Base-by-base conservation (phyloP, 2,113 vertebrate species). In the Scomber japonicus region DNA sequence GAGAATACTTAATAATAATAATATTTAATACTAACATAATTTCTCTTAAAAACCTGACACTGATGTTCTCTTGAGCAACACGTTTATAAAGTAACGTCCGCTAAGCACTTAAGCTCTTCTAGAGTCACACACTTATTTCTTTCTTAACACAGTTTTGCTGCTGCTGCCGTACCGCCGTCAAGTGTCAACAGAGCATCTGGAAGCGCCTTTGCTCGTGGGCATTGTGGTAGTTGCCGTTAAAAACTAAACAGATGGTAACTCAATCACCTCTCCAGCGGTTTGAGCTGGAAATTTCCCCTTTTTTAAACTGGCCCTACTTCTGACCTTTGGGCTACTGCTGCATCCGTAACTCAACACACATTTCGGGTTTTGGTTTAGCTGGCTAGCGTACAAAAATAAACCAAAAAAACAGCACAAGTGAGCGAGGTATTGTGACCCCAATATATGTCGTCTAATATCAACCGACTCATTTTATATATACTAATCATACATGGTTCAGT, bases 81-180 rank as follows among this genome's bases (percentile, higher is more conserved):
- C 68, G 17, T 70, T 76, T 40, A 7, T 66, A 73, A 31, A 74
- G 68, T 59, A 67, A 68, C 40, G 30, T 45, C 68, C 15, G 73
- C 21, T 71, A 80, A 84, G 57, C 84, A 40, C 59, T 85, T 76
- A 84, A 84, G 71, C 82, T 77, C 75, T 49, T 84, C 61, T 31
- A 27, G 40, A 46, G 40, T 54, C 72, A 70, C 40, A 40, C 31
- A 35, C 31, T 35, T 35, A 5, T 35, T 35, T 35, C 31, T 7
- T 40, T 35, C 40, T 6, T 10, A 10, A n/a, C 31, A 51, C 64
- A 8, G 46, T 49, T 40, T 51, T 15, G 31, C 40, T 7, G 46
- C 35, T 44, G 11, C 31, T 27, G 24, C 24, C 24, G 24, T 3
- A 0, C 5, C 11, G 6, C 40, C 44, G 27, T 50, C 11, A 9